These are phyloP conservation scores for Halichoerus grypus DNA, from an alignment of 2,113 vertebrate genomes.

Conservation along the genomic window DNA sequence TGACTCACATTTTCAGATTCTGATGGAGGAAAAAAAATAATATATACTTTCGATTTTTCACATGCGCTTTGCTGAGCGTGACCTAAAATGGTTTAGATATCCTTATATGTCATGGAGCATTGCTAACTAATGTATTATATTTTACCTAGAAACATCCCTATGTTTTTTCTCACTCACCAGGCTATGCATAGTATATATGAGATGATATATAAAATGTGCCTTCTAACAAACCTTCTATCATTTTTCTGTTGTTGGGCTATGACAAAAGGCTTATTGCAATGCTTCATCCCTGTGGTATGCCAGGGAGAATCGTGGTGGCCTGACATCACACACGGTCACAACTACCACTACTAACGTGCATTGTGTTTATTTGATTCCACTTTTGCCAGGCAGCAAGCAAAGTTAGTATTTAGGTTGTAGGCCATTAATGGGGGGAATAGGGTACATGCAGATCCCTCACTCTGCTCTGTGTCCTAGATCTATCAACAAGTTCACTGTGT, in stretches of 20 bases:
- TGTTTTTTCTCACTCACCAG: accelerated
- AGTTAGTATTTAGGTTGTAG: not conserved
- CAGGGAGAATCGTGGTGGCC: not conserved
- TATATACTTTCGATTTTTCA: not conserved
- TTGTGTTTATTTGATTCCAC: not conserved
- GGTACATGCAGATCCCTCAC: not conserved
- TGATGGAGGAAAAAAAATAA: not conserved
- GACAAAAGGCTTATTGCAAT: not conserved
- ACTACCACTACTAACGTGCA: no score
- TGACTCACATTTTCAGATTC: not conserved
- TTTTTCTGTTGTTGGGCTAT: not conserved
- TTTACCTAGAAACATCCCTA: not conserved
- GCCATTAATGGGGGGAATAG: no score
- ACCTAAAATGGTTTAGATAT: not conserved
- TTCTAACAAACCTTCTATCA: not conserved
- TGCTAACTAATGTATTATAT: not conserved
- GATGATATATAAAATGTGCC: not conserved
- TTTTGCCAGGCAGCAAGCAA: not conserved
- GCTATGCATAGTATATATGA: not conserved
- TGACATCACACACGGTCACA: not conserved
- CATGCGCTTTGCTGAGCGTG: not conserved
- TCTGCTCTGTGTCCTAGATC: not conserved
- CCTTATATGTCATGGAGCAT: not conserved
- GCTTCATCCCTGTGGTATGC: not conserved
- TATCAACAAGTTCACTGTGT: not conserved